Evolutionary conservation across 1,140 invertebrate species (phyloP), one percentile per base, ranked within the genome.

Genomic region (Atta cephalotes): DNA sequence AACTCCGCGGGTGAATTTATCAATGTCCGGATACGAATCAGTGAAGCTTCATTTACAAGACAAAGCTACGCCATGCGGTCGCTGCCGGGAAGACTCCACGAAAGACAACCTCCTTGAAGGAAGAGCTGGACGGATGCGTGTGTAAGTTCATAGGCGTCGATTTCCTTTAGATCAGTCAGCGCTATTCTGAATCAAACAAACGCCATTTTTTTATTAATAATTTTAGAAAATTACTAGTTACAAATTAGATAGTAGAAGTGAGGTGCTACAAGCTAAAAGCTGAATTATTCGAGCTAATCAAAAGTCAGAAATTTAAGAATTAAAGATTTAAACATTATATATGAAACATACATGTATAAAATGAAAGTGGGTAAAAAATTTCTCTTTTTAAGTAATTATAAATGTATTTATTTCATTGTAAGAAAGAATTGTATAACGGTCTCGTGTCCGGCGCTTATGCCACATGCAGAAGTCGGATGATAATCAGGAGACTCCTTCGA

Each of bases 41-140:
- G 93, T 91, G 92, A 93, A 89, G 94, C 94, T 95, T 95, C 95
- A 94, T 95, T 95, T 95, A 94, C 94, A 95, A 95, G 94, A 95
- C 94, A 95, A 95, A 95, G 94, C 93, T 93, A 79, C 77, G 92
- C 93, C 92, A 93, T 93, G 93, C 92, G 93, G 92, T 89, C 91
- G 58, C 58, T 58, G 74, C 89, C 21, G 82, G 35, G 85, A 74
- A 82, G 49, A 56, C 72, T 70, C 45, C 35, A n/a, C 25, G 62
- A 78, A 86, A 86, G 77, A 62, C 65, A 71, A 45, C 49, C 63
- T 68, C n/a, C 39, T 62, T 25, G 39, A 45, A 21, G 70, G 31
- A 86, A 35, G 79, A 90, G 74, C 25, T 62, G 86, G 65, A 90
- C 77, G 86, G 21, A 74, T 81, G 66, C 78, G 66, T 70, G 89